phyloP scores from a whole-genome alignment of 2,888 invertebrate genomes.

The Aricia artaxerxes region DNA sequence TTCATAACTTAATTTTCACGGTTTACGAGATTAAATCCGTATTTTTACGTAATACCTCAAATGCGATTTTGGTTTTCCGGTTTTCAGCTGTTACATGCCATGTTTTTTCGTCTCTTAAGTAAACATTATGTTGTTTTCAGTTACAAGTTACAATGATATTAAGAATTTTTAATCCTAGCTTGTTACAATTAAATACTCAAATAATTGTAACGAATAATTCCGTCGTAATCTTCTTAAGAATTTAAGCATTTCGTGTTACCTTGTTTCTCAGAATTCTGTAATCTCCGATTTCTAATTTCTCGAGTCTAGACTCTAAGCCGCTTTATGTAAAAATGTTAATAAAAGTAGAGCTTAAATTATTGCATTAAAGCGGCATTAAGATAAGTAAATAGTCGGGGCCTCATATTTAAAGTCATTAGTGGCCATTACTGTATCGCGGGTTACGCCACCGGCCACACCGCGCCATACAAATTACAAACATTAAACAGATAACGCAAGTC shows the following conservation, averaged over 20 bases:
- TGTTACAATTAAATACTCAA: not conserved
- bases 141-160: not conserved
- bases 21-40: not conserved
- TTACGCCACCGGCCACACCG: not conserved
- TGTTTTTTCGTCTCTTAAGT: not conserved
- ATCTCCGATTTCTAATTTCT: not conserved
- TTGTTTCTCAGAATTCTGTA: not conserved
- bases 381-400: not conserved
- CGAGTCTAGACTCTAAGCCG: not conserved
- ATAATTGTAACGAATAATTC: not conserved
- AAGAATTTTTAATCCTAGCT: not conserved
- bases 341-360: not conserved
- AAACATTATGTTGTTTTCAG: not conserved
- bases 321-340: not conserved
- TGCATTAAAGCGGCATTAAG: constrained; percentile 5
- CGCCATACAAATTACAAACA: not conserved
- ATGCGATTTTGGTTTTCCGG: constrained; percentile 6
- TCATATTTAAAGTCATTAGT: constrained; percentile 7
- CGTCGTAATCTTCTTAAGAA: not conserved
- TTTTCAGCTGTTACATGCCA: not conserved
- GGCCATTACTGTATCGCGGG: not conserved
- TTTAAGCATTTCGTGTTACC: not conserved
- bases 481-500: too few relatives aligned
- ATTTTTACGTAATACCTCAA: constrained; percentile 5
- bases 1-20: constrained; percentile 7